Base-by-base conservation (phyloP, 1,140 invertebrate genomes). In the Papilio glaucus region DNA sequence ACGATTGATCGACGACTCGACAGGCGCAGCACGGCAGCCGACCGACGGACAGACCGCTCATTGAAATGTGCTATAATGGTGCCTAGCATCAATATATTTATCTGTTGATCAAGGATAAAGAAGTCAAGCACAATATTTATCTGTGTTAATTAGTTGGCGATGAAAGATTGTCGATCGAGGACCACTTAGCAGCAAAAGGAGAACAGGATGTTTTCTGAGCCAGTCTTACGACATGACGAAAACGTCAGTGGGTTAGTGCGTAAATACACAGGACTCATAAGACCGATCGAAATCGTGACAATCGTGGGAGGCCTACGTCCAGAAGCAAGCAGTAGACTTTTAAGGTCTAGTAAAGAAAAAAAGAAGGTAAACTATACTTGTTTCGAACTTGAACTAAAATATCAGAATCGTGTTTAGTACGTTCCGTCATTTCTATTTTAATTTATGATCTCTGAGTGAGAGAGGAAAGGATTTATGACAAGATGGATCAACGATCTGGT, bases 1-100 rank as follows among this genome's bases (percentile, higher is more conserved):
- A 39, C 62, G 71, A 83, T 77, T 76, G 75, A 83, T 83, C 53
- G 75, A 77, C 73, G 63, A 69, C 49, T 57, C 21, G 60, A 42
- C 60, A 45, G 72, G 4, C 42, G 42, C n/a, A 33, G 29, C 2
- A 45, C 5, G n/a, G 45, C 49, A 4, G 4, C 10, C 21, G 21
- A 57, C 10, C 9, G 21, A 24, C 24, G 21, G 21, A 57, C 18
- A 21, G 18, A 12, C 18, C 49, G 49, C 18, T 57, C 49, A 57
- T 57, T 57, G 49, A 57, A 57, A 53, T 53, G 8, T 53, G 4
- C 45, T 53, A 53, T 24, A 53, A 57, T 57, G 18, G 49, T 57
- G 49, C 9, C 49, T 13, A 24, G 49, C 21, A 24, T 12, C 49
- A 24, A 57, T 57, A 33, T 33, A 57, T 57, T 57, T 57, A 57